Evolutionary conservation across 2,113 vertebrate genomes (phyloP), one percentile per base, ranked within the genome.

Genomic region (Chionis minor): DNA sequence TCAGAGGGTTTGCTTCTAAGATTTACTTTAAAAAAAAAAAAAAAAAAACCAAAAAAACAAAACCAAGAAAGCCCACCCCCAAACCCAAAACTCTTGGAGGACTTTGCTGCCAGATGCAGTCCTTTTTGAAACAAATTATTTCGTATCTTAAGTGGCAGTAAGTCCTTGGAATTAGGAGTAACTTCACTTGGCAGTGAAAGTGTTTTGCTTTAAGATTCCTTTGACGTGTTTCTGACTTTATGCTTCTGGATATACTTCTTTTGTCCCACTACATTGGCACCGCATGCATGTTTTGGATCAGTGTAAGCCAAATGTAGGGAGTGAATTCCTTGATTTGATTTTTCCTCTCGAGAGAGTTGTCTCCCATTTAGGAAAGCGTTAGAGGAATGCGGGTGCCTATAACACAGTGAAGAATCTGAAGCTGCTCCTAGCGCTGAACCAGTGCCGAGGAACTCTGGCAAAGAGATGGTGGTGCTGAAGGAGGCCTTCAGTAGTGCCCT

Each of bases 191-290:
- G 75, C 91, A 88, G 69, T 30, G 35, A 24, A 33, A 20, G 8
- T 88, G 59, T 90, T 94, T 88, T 83, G 35, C 71, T 94, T 91
- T 78, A 74, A 72, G 74, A 56, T 93, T 92, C n/a, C 52, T 75
- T 80, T 86, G 66, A 63, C 47, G 7, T 66, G 9, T 92, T 93
- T 94, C 52, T 88, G 38, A 74, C 55, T 89, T 79, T 10, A 33
- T 54, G 52, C 69, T 81, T 94, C 72, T 88, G 83, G 51, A 90
- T 95, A 55, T 66, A 45, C 54, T 86, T 82, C 26, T 74, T 88
- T 83, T 91, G 59, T 92, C 77, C 63, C 47, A 71, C 59, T 65
- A 3, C 45, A 18, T 20, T 96, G 69, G 81, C 69, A 42, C 63
- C 65, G 45, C 32, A 8, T 66, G 8, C 77, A 8, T 74, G 20